Base-by-base conservation (phyloP, 2,888 invertebrate species). In the Bellardia pandia region DNA sequence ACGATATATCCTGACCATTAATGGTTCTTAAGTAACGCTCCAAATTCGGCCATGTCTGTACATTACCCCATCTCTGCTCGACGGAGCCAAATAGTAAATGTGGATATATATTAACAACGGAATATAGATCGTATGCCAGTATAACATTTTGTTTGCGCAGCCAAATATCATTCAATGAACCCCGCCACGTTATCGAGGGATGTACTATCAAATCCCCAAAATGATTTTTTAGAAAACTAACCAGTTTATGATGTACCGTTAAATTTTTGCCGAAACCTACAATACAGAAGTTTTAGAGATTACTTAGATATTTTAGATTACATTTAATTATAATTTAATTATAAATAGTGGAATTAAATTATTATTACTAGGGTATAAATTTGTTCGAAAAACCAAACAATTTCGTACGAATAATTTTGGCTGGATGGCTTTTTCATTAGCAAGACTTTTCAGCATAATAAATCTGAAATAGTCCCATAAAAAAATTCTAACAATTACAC, bases 61-160 rank as follows among this genome's bases (percentile, higher is more conserved):
- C 95, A 91, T 96, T 94, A 1, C 95, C 96, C 96, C 96, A 96
- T 88, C 95, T 94, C 88, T 96, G 96, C 56, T 94, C 94, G 2
- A 96, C 94, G 8, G 95, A 94, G 60, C 94, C 94, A 94, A 96
- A 96, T 2, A 96, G 90, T 11, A 92, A 66, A 51, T 91, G 89
- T 0, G 93, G 92, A 88, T 91, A 92, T 77, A 93, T 91, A 42
- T 91, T 89, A 30, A 94, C 93, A 1, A 94, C 90, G 16, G 89
- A 89, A 8, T 90, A 72, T 42, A 95, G 91, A 86, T 95, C 95
- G 88, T 95, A 95, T 7, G 94, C 94, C 62, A 95, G 91, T 86
- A 95, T 94, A 6, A 95, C 91, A 86, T 94, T 94, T 89, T 93
- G 94, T 8, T 94, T 93, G 1, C 93, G 92, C 5, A 91, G 89